phyloP scores from a whole-genome alignment of 2,113 vertebrate species.

The Alouatta palliata region DNA sequence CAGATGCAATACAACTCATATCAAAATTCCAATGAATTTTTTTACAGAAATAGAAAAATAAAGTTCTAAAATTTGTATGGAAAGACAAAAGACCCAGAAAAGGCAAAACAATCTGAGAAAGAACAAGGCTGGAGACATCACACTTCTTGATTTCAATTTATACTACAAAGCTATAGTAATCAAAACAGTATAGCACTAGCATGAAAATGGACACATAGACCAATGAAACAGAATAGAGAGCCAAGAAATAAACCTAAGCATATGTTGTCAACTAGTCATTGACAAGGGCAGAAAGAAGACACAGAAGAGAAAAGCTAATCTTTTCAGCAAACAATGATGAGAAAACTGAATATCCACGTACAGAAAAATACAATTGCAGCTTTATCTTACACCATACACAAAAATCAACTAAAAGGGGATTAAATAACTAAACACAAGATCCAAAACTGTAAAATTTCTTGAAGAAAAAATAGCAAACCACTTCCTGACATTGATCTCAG shows the following conservation, averaged over 20 bases:
- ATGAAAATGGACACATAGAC: background rate
- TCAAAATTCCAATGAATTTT: background rate
- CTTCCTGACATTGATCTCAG: no score
- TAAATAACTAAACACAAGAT: background rate
- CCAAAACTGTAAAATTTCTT: background rate
- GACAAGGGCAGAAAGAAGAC: background rate
- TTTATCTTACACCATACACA: background rate
- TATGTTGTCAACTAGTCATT: background rate
- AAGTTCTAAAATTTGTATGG: background rate
- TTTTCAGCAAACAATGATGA: background rate
- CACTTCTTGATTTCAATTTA: background rate
- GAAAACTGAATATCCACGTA: background rate
- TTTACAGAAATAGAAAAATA: background rate
- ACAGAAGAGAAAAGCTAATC: background rate
- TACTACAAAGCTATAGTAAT: background rate
- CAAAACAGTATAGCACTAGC: background rate
- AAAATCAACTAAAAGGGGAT: background rate
- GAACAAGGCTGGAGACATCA: background rate
- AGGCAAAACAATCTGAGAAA: background rate
- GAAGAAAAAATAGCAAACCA: no score
- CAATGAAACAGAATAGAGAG: background rate
- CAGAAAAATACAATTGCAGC: no score
- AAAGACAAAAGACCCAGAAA: background rate
- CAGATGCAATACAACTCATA: no score
- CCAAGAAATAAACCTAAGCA: background rate